Base-by-base conservation (phyloP, 2,888 invertebrate species). In the Thera britannica region DNA sequence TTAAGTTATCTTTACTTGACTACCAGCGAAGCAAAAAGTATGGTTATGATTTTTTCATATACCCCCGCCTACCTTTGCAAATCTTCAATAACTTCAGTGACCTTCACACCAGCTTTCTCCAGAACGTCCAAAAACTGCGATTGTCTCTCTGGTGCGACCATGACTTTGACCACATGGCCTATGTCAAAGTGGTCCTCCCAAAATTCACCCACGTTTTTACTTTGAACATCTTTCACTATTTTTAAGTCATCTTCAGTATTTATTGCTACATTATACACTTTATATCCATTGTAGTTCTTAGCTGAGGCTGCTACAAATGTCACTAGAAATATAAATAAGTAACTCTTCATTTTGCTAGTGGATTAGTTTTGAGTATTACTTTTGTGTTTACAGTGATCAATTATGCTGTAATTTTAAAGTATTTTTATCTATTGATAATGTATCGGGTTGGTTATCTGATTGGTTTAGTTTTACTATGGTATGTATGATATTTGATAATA, bases 251-350 rank as follows among this genome's bases (percentile, higher is more conserved):
- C 82, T 2, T 84, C 77, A 23, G 87, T 90, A 68, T 86, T 85
- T 0, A 96, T 95, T 2, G 84, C 82, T 1, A 95, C 84, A 77
- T 95, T 91, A 73, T 94, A 96, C 3, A 96, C 93, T 74, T 94
- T 94, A 74, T 95, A 95, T 34, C 95, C 94, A 66, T 95, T 91
- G 76, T 94, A 96, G 56, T 83, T 85, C 72, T 75, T 83, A 23
- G 70, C 64, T 3, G 79, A 80, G 71, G 67, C 36, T 52, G 38
- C 44, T 1, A 70, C 73, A 49, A 68, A n/a, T 9, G 72, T 65
- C 44, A 72, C 23, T 70, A 77, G 51, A 38, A 77, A 57, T 72
- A 81, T 51, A 54, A 82, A 23, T 65, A 81, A 52, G 35, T 75
- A 56, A 0, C 70, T 65, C 64, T 75, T 71, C 87, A 88, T 89